These are phyloP conservation scores for Octonoba sinensis DNA, from an alignment of 2,888 invertebrate genomes.

Conservation along the genomic window DNA sequence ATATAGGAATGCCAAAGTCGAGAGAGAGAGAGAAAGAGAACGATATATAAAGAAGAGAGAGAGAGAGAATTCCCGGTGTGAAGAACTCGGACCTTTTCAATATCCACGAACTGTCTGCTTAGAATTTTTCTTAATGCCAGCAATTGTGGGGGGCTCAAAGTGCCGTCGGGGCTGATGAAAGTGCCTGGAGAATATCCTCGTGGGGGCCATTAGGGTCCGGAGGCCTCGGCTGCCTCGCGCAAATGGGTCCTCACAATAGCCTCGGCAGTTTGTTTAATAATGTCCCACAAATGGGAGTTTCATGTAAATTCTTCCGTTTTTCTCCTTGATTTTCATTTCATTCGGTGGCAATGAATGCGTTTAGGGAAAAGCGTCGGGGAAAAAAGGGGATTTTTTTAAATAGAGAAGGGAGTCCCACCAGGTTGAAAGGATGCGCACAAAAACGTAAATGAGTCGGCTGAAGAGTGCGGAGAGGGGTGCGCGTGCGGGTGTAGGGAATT, in stretches of 20 bases:
- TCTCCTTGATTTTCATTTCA: slow-evolving; percentile 56
- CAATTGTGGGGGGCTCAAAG: slow-evolving; percentile 56
- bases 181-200: slow-evolving; percentile 55
- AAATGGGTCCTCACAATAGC: slow-evolving; percentile 42
- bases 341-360: slow-evolving; percentile 13
- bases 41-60: neutral
- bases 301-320: slow-evolving; percentile 67
- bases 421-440: slow-evolving; percentile 27
- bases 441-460: slow-evolving; percentile 8
- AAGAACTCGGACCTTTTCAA: slow-evolving; percentile 58
- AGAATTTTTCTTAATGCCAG: slow-evolving; percentile 62
- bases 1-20: slow-evolving; percentile 51
- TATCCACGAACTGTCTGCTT: slow-evolving; percentile 57
- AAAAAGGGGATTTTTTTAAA: neutral
- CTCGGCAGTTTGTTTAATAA: slow-evolving; percentile 62
- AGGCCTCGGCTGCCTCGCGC: slow-evolving; percentile 13
- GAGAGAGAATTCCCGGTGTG: slow-evolving; percentile 15
- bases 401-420: too few relatives aligned
- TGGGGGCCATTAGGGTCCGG: slow-evolving; percentile 38
- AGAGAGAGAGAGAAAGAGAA: slow-evolving; percentile 19
- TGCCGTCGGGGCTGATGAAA: slow-evolving; percentile 56
- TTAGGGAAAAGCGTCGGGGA: neutral
- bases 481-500: neutral
- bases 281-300: slow-evolving; percentile 64
- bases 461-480: slow-evolving; percentile 3